Base-by-base conservation (phyloP, 2,888 invertebrate genomes). In the Campaea margaritaria region DNA sequence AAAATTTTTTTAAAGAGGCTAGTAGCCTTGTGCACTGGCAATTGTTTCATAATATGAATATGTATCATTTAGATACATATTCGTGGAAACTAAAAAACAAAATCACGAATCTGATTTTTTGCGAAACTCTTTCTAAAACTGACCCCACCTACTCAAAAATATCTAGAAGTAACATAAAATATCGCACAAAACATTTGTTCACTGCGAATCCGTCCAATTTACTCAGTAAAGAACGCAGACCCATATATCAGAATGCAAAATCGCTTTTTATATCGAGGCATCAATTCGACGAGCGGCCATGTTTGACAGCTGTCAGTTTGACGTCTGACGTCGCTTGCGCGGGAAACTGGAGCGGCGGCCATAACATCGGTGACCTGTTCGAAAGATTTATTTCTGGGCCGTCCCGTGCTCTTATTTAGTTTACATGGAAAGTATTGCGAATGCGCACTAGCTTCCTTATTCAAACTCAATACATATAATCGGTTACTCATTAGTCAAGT, bases 251-350 rank as follows among this genome's bases (percentile, higher is more conserved):
- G n/a, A 60, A 62, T 53, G 52, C 41, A 28, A 55, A 52, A 54
- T 34, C 38, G 39, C 45, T 51, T 15, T 41, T 15, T 21, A 27
- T 12, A 31, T 12, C 12, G 12, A 36, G 31, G 46, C 47, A 54
- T 48, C 47, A 45, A 64, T 47, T 45, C 50, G 14, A 34, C 21
- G 21, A 21, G 63, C 63, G 58, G 67, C 52, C 54, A 56, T 67
- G 67, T 66, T 68, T 68, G 70, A 68, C 66, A 68, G 58, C 64
- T 72, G 68, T 66, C 70, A 67, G 60, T 64, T 64, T 62, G 64
- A 61, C 55, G 48, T 58, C 42, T 62, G 64, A 61, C 55, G 48
- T 58, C 42, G 45, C 44, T 46, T 52, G 16, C 52, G 62, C 53
- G 62, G 51, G 56, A 61, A 69, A 58, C 54, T 56, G 45, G 49